Base-by-base conservation (phyloP, 2,888 invertebrate species). In the Philereme vetulata region DNA sequence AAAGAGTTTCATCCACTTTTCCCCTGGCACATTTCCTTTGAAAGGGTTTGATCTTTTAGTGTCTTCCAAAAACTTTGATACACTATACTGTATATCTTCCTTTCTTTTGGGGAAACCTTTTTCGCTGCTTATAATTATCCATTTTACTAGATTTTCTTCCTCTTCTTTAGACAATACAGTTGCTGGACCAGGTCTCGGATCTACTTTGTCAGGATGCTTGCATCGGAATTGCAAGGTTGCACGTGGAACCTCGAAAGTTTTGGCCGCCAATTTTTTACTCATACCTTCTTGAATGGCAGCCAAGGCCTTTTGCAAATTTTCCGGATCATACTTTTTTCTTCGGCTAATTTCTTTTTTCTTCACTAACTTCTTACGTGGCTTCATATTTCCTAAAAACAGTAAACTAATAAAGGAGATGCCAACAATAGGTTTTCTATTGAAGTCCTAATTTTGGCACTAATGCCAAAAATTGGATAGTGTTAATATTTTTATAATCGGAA, bases 81-180 rank as follows among this genome's bases (percentile, higher is more conserved):
- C 68, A 70, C 72, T 72, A 52, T 69, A 57, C 63, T 59, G 53
- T 42, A 72, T 45, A 54, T 71, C 70, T 32, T 65, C 64, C 59
- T 72, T 75, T 62, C 68, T 52, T 51, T 66, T 67, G 10, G 81
- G 80, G 64, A 80, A 80, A 21, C 80, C 77, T 71, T 77, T 78
- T 65, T 62, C 67, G 48, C 67, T 52, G 55, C 71, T 66, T 36
- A 72, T 56, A 50, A 55, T 53, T 49, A 81, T 67, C 81, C 80
- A 81, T 9, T 72, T 52, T n/a, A 66, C 76, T 10, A 80, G 63
- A 56, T 47, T 55, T 35, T 67, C 51, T 71, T 80, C 79, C 66
- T 77, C 76, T 45, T 71, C 68, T 21, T 42, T 42, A 33, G 4
- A 42, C 38, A 54, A 42, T 32, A 54, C 38, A n/a, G 54, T 54